A percentile compares a stretch with the other conserved stretches of the same genome.
Conservation (phyloP, 2,888 invertebrate genomes). For the Podabrus alpinus region DNA sequence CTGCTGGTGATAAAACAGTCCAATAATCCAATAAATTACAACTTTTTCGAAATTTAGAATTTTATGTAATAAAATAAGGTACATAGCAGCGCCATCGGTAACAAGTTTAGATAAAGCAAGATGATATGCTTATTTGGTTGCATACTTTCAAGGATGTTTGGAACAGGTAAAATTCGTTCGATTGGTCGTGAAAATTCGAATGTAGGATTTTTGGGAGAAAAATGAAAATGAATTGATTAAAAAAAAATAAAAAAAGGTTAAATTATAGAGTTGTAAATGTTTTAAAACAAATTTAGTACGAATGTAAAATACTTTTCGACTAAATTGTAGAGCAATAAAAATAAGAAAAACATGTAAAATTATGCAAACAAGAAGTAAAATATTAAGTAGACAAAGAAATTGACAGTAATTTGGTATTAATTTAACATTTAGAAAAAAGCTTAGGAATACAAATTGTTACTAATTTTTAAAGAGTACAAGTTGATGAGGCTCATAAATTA, state of each 20-base stretch:
- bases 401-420: background rate
- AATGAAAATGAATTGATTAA: background rate
- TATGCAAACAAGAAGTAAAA: background rate
- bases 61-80: too few relatives aligned
- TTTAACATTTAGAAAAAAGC: background rate
- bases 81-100: too few relatives aligned
- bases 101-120: background rate
- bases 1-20: too few relatives aligned
- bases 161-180: background rate
- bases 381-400: background rate
- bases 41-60: too few relatives aligned
- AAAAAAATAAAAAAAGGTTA: background rate
- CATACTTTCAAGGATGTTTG: slow-evolving; percentile 8
- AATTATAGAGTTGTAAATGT: background rate
- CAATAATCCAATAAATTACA: too few relatives aligned
- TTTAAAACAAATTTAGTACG: background rate
- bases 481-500: background rate
- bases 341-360: background rate
- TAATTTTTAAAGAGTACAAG: background rate
- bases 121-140: slow-evolving; percentile 10
- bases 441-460: background rate
- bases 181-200: background rate
- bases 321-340: background rate
- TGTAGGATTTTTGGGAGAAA: background rate
- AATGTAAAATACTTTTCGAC: background rate